Evolutionary conservation across 1,140 invertebrate genomes (phyloP).

Genomic region (Melanaphis sacchari): DNA sequence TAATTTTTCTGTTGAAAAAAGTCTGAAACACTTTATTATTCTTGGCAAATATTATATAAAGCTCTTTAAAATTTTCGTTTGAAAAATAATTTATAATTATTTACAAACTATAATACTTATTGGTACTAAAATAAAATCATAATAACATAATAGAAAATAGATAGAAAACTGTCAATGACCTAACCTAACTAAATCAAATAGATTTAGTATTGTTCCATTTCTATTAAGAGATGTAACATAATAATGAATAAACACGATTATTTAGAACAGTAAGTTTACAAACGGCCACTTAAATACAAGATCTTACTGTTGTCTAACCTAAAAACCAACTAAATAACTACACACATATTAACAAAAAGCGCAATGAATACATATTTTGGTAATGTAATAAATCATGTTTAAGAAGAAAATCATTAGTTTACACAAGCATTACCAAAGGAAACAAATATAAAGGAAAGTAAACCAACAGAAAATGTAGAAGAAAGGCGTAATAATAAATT

Average conservation of each 20-base stretch:
- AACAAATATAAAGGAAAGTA: background rate
- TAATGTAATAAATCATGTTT: background rate
- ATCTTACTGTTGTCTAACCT: background rate
- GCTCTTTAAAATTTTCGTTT: no score
- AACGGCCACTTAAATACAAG: background rate
- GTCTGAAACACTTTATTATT: no score
- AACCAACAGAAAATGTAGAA: background rate
- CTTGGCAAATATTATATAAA: no score
- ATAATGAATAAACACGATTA: background rate
- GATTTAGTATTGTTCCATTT: background rate
- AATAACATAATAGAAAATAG: no score
- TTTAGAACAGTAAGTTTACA: background rate
- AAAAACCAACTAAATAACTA: background rate
- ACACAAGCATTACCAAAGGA: background rate
- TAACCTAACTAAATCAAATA: no score
- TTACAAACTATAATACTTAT: no score
- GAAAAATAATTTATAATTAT: no score
- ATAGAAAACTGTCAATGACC: no score
- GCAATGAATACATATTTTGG: background rate
- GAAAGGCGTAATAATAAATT: background rate
- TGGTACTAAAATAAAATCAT: no score
- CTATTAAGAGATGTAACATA: background rate
- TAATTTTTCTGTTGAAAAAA: no score
- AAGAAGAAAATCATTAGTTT: slow-evolving; percentile 5
- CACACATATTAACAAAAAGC: background rate